Evolutionary conservation across 2,888 invertebrate species (phyloP), one percentile per base, ranked within the genome.

Genomic region (Podabrus alpinus): DNA sequence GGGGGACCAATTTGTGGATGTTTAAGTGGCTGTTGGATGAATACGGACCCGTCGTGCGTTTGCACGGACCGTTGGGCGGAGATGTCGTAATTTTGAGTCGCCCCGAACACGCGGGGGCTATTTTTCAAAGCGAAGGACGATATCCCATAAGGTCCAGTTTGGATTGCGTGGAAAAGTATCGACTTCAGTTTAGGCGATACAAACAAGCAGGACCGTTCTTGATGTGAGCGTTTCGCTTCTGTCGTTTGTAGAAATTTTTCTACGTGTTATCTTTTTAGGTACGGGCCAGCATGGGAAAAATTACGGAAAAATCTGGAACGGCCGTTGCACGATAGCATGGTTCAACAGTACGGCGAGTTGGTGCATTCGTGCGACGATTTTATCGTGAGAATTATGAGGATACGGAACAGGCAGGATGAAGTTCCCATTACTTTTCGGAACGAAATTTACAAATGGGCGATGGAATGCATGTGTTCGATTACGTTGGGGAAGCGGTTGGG

Each of bases 11-110:
- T 73, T 77, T 87, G 9, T 85, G 85, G 9, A 86, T 89, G 1
- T 86, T 89, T 70, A 86, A 86, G 24, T 88, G 87, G 78, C 81
- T 90, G 7, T 87, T 89, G 77, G 86, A 89, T 69, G 86, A 88
- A 77, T 92, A 93, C 78, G 93, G 93, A 0, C 92, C 92, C 0
- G 89, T 93, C 2, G 92, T 92, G 9, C 89, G 92, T 69, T 88
- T 92, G 68, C 89, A 91, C 17, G 92, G 92, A 21, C 92, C 92
- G 0, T 88, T 93, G 62, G 91, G 92, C 0, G 89, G 90, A 1
- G 91, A 92, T 79, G 90, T 93, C 16, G 91, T 93, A 3, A 87
- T 93, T 76, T 86, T 92, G 66, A 91, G 89, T 82, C 89, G 92
- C 69, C 92, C 92, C 0, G 92, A 92, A 73, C 91, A 92, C 80